Percentiles rank a stretch among this genome's conserved stretches.
These are phyloP conservation scores for Tapirus terrestris DNA, from an alignment of 2,113 vertebrate species.

Conservation along the genomic window DNA sequence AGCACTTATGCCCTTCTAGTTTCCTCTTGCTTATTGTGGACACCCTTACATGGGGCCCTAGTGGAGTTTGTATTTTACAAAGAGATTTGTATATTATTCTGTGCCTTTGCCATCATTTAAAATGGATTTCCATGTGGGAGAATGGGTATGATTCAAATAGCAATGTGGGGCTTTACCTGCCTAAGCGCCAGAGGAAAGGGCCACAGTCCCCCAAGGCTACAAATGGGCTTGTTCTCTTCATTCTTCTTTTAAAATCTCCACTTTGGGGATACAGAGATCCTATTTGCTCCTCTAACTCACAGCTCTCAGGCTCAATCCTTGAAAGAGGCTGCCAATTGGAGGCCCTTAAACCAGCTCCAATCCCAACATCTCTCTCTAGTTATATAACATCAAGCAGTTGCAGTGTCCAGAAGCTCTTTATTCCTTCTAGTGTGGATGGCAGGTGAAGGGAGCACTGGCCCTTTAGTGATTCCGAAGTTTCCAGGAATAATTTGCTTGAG, in stretches of 20 bases:
- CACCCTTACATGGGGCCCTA: conserved; percentile 65
- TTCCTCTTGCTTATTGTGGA: conserved; percentile 82
- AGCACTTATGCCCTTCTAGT: not conserved
- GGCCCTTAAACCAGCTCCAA: conserved; percentile 71
- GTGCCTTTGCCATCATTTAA: conserved; percentile 82
- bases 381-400: conserved; percentile 70
- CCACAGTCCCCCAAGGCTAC: not conserved
- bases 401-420: conserved; percentile 56
- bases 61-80: conserved; percentile 75
- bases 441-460: conserved; percentile 66
- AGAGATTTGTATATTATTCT: conserved; percentile 83
- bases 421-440: conserved; percentile 51
- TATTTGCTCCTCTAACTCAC: not conserved
- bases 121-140: conserved; percentile 73
- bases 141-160: conserved; percentile 61
- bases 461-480: conserved; percentile 78
- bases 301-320: not conserved
- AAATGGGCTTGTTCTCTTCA: not conserved
- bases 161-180: not conserved
- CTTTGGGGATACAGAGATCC: not conserved
- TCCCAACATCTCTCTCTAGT: conserved; percentile 75
- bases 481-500: conserved; percentile 71
- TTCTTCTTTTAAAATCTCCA: conserved; percentile 54
- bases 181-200: conserved; percentile 16
- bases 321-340: conserved; percentile 64